Base-by-base conservation (phyloP, 2,113 vertebrate genomes). In the Poecile atricapillus region DNA sequence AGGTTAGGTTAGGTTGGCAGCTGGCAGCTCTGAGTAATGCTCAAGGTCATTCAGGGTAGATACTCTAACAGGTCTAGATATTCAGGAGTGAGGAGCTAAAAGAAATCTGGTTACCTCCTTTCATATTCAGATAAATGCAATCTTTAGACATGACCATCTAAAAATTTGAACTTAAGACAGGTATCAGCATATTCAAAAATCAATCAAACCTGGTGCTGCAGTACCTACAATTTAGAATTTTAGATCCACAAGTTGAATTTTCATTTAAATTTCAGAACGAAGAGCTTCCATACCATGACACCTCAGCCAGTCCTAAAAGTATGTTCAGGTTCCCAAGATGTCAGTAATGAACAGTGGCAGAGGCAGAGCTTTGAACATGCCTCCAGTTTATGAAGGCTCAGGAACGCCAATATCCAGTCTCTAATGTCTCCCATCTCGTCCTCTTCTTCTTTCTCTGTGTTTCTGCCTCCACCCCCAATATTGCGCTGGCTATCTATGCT, bases 161-260 rank as follows among this genome's bases (percentile, higher is more conserved):
- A 65, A 88, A 80, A 39, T 21, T 39, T 53, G 39, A 7, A 59
- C 8, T 50, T 65, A 33, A 56, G 52, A 55, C 11, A 35, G 7
- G 2, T 35, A 50, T 19, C 39, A 65, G 52, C 15, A 64, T 15
- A 41, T 76, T 55, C 28, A 75, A 80, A 80, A 64, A 55, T 27
- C 13, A 76, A 14, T 62, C 2, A 7, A 62, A 3, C 9, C 25
- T 0, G 2, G 11, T 67, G 30, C 22, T 77, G 19, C 5, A 11
- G 7, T 33, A 55, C 2, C 2, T 67, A 15, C 22, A 27, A 4
- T 27, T 73, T 27, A 31, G 10, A 12, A 67, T 5, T 62, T 77
- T 27, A 52, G 15, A 7, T 43, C 20, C 23, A 37, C 59, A 58
- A 82, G 16, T 2, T 58, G 19, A 86, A 67, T 68, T 58, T 78